Evolutionary conservation across 2,797 vertebrate species (phyloP).

Genomic region (Labroides dimidiatus): DNA sequence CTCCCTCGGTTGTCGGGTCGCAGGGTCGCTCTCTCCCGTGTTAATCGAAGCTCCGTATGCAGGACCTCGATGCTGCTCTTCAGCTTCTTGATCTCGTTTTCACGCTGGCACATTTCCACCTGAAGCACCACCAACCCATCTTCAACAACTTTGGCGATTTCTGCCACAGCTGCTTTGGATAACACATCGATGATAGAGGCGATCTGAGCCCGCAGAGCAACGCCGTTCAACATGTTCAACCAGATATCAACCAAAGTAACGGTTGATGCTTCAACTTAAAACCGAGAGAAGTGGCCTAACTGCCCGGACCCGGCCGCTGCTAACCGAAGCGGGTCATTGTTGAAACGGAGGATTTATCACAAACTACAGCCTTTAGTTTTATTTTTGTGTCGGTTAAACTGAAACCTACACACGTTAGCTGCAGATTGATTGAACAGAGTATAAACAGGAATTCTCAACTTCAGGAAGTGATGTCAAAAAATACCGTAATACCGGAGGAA

Average conservation of each 20-base stretch:
- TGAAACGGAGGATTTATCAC: neutral
- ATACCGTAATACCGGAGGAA: conserved; percentile 44
- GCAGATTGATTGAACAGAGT: conserved; percentile 42
- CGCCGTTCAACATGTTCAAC: conserved; percentile 75
- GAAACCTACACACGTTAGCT: conserved; percentile 19
- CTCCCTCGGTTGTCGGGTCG: conserved; percentile 15
- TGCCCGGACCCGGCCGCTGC: neutral
- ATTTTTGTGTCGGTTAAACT: conserved; percentile 2
- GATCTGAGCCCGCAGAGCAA: conserved; percentile 77
- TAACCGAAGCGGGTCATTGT: neutral
- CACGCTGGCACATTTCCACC: conserved; percentile 76
- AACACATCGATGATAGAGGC: conserved; percentile 81
- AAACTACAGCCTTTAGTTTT: neutral
- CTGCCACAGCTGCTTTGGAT: conserved; percentile 79
- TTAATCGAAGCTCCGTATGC: conserved; percentile 71
- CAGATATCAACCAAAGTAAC: neutral
- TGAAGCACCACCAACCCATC: conserved; percentile 80
- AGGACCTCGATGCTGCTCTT: conserved; percentile 74
- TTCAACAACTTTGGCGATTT: conserved; percentile 82
- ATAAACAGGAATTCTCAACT: conserved; percentile 30
- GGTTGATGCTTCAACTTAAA: neutral
- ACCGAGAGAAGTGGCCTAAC: neutral
- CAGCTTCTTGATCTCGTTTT: conserved; percentile 77
- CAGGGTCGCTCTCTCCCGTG: conserved; percentile 39
- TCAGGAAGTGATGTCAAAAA: conserved; percentile 69